Conservation (phyloP, 53 echinoderm and acorn worm genomes). For the Paracentrotus lividus region DNA sequence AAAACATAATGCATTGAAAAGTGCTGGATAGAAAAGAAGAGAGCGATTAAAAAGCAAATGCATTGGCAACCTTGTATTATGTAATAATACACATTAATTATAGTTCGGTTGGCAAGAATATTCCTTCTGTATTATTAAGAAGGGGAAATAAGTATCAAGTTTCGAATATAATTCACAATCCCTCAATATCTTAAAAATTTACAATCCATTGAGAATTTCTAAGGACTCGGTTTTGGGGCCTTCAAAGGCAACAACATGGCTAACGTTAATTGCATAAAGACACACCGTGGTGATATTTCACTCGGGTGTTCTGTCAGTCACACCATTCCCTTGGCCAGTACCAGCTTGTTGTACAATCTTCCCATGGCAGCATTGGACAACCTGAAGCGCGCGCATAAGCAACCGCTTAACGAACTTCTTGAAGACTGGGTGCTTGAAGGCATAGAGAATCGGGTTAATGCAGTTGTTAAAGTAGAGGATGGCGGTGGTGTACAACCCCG, state of each 20-base stretch:
- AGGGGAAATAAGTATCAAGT: not conserved
- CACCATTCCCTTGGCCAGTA: not conserved
- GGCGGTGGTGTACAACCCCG: slow-evolving; percentile 58
- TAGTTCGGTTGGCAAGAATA: slow-evolving; percentile 6
- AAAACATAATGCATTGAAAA: no score
- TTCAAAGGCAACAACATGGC: slow-evolving; percentile 3
- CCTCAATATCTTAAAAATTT: not conserved
- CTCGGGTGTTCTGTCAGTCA: not conserved
- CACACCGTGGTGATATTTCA: slow-evolving; percentile 20
- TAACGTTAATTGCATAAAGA: slow-evolving; percentile 35
- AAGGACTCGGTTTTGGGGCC: not conserved
- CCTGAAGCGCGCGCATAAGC: not conserved
- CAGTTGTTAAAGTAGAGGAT: slow-evolving; percentile 66
- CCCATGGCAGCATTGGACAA: not conserved
- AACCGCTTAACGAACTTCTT: slow-evolving; percentile 19
- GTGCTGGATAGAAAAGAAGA: no score
- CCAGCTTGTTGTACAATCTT: not conserved
- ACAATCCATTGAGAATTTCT: not conserved
- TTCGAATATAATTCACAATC: not conserved
- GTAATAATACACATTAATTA: not conserved
- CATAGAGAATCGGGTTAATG: slow-evolving; percentile 60
- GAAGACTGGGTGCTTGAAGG: slow-evolving; percentile 62
- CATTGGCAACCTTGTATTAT: no score
- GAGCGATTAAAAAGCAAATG: no score
- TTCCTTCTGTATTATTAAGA: not conserved